Conservation (phyloP, 2,113 vertebrate species). For the Toxotes chatareus region DNA sequence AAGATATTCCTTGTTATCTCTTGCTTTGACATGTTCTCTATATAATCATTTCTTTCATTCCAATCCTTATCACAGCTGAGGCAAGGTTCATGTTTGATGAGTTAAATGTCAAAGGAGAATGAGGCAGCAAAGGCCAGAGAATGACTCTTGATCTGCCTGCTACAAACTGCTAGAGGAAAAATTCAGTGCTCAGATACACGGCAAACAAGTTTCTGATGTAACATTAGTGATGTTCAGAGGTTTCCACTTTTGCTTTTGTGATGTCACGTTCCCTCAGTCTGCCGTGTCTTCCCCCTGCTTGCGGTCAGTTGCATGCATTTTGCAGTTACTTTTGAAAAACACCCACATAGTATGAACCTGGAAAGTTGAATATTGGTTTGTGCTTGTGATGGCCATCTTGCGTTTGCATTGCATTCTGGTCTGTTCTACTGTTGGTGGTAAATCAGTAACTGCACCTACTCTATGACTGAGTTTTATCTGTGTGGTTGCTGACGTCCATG, state of each 20-base stretch:
- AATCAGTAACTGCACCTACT: background rate
- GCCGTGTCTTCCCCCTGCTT: conserved; percentile 1
- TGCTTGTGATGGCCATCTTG: background rate
- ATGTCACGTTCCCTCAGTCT: background rate
- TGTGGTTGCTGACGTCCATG: background rate
- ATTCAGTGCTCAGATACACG: background rate
- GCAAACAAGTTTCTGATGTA: background rate
- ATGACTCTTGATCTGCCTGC: conserved; percentile 10
- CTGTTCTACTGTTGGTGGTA: background rate
- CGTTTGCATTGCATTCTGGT: background rate
- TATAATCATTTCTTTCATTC: conserved; percentile 35
- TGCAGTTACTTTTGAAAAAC: background rate
- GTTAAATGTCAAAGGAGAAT: conserved; percentile 41
- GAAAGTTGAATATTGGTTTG: background rate
- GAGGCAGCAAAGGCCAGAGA: conserved; percentile 16
- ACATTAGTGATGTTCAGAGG: background rate
- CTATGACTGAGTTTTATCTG: background rate
- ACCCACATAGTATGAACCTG: background rate
- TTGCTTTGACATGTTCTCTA: conserved; percentile 32
- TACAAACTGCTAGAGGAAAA: background rate
- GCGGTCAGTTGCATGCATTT: background rate
- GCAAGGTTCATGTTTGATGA: conserved; percentile 64
- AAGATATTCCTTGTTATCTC: conserved; percentile 69
- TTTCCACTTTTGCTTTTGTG: conserved; percentile 16
- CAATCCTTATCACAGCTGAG: conserved; percentile 57